phyloP scores from a whole-genome alignment of 1,140 invertebrate genomes.

The Drosophila trapezifrons region DNA sequence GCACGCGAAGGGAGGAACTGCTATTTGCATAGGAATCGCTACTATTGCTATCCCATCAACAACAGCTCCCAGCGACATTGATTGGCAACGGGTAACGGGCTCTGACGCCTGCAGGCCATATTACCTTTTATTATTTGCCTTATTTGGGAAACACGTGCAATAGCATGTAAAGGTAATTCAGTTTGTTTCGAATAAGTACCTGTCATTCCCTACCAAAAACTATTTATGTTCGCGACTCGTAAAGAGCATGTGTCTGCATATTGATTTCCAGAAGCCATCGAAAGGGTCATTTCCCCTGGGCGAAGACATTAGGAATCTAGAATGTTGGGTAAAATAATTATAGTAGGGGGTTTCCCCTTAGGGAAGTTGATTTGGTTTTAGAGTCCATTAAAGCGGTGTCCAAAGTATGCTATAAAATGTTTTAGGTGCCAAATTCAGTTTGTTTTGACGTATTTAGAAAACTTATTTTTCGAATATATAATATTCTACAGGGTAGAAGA shows the following conservation, averaged over 20 bases:
- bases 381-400: neutral
- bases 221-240: conserved; percentile 4
- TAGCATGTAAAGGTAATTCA: conserved; percentile 29
- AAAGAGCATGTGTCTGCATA: conserved; percentile 17
- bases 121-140: conserved; percentile 35
- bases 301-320: neutral
- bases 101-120: conserved; percentile 28
- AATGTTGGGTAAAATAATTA: neutral
- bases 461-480: too few relatives aligned
- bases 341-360: accelerated
- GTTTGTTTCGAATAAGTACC: conserved; percentile 26
- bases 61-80: conserved; percentile 48
- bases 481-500: neutral
- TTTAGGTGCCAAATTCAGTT: too few relatives aligned
- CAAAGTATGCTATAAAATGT: neutral
- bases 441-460: too few relatives aligned
- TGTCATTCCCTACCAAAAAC: conserved; percentile 11
- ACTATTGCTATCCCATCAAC: conserved; percentile 35
- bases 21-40: conserved; percentile 55
- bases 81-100: conserved; percentile 34
- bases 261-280: conserved; percentile 3
- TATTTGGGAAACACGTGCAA: conserved; percentile 25
- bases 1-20: conserved; percentile 37
- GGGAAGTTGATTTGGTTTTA: too few relatives aligned
- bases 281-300: neutral